These are phyloP conservation scores for Marmota monax DNA, from an alignment of 2,113 vertebrate species.

Conservation along the genomic window DNA sequence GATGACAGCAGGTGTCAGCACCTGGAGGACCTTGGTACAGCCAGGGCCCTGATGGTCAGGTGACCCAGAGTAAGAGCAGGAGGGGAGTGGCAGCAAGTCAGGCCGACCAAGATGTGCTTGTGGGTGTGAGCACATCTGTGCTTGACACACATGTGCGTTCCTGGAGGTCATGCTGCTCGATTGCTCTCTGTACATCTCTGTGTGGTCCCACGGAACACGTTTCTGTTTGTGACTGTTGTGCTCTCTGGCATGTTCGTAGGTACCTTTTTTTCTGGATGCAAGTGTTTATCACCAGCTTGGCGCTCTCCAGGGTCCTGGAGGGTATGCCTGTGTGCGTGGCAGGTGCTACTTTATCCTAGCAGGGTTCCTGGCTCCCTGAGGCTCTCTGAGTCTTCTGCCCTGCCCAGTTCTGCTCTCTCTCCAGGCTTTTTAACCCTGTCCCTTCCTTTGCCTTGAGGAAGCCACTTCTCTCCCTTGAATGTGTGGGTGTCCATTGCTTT, in stretches of 20 bases:
- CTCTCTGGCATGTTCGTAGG: not conserved
- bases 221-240: not conserved
- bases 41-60: not conserved
- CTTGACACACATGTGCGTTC: fast-evolving
- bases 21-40: not conserved
- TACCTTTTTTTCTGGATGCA: not conserved
- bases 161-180: not conserved
- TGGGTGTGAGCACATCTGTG: not conserved
- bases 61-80: slow-evolving; percentile 8
- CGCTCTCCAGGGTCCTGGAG: not conserved
- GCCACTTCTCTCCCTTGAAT: not conserved
- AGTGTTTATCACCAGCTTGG: not conserved
- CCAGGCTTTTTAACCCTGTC: not conserved
- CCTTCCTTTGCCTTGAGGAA: not conserved
- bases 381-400: not conserved
- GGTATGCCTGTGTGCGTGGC: not conserved
- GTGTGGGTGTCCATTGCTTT: not conserved
- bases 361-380: not conserved
- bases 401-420: not conserved
- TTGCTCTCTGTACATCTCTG: not conserved
- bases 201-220: not conserved
- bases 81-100: not conserved
- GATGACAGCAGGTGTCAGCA: slow-evolving; percentile 22
- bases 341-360: not conserved
- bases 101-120: not conserved